phyloP scores from a whole-genome alignment of 2,113 vertebrate species.

The Myiagra hebetior region DNA sequence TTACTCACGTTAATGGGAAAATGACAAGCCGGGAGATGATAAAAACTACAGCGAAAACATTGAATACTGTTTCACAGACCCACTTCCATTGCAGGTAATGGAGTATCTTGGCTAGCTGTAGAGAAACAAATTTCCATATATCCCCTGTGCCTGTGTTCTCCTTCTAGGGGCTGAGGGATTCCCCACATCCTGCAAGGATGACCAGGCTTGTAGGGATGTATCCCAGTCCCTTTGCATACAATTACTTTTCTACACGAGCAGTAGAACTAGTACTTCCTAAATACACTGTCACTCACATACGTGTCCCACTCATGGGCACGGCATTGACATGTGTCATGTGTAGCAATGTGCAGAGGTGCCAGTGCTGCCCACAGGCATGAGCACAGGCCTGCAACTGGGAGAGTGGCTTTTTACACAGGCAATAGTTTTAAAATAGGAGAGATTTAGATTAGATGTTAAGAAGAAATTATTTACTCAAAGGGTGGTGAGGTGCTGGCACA shows the following conservation, averaged over 20 bases:
- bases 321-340: too few relatives aligned
- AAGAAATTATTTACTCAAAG: not conserved
- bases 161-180: not conserved
- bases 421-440: not conserved
- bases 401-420: not conserved
- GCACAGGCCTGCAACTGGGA: not conserved
- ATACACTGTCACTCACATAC: too few relatives aligned
- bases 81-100: constrained; percentile 73
- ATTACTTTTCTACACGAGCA: not conserved
- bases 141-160: not conserved
- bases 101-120: constrained; percentile 79
- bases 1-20: constrained; percentile 74
- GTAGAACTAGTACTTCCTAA: not conserved
- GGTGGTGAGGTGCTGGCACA: not conserved
- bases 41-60: constrained; percentile 75
- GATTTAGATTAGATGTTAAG: not conserved
- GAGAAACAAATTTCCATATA: not conserved
- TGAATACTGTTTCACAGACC: constrained; percentile 72
- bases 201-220: not conserved
- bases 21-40: constrained; percentile 75
- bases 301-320: not conserved
- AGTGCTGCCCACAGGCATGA: not conserved
- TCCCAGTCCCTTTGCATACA: not conserved
- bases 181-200: not conserved
- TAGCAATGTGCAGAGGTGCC: not conserved